Conservation (phyloP, 2,113 vertebrate genomes). For the Paramisgurnus dabryanus region DNA sequence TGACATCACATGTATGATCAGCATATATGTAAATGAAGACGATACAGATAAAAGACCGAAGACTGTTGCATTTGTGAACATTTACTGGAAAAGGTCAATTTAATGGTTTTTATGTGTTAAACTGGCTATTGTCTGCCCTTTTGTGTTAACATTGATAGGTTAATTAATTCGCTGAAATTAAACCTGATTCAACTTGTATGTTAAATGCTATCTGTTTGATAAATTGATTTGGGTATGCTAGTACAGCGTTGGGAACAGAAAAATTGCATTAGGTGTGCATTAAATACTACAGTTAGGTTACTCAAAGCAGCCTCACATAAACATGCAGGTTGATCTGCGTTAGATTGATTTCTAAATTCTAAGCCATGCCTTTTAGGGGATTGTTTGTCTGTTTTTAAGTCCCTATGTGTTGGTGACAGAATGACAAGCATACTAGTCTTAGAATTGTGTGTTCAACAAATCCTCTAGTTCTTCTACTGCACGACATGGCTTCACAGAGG, state of each 20-base stretch:
- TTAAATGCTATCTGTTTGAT: neutral
- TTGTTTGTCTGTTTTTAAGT: slow-evolving; percentile 33
- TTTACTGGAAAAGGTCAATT: no score
- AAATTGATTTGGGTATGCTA: neutral
- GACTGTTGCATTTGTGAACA: no score
- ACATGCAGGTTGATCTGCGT: slow-evolving; percentile 4
- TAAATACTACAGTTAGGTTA: neutral
- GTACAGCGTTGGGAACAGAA: neutral
- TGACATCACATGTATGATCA: no score
- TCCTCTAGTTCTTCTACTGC: slow-evolving; percentile 6
- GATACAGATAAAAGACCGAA: no score
- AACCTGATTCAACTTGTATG: neutral
- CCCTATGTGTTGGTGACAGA: neutral
- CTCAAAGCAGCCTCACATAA: neutral
- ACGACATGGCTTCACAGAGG: slow-evolving; percentile 20
- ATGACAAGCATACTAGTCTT: slow-evolving; percentile 29
- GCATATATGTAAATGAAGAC: no score
- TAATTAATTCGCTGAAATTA: neutral
- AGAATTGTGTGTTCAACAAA: slow-evolving; percentile 40
- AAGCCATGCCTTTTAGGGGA: slow-evolving; percentile 4
- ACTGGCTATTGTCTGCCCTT: neutral
- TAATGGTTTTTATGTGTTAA: neutral
- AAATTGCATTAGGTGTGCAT: neutral
- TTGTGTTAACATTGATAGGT: neutral
- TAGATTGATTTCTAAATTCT: slow-evolving; percentile 12